Evolutionary conservation across 2,797 vertebrate genomes (phyloP).

Genomic region (Anniella stebbinsi): DNA sequence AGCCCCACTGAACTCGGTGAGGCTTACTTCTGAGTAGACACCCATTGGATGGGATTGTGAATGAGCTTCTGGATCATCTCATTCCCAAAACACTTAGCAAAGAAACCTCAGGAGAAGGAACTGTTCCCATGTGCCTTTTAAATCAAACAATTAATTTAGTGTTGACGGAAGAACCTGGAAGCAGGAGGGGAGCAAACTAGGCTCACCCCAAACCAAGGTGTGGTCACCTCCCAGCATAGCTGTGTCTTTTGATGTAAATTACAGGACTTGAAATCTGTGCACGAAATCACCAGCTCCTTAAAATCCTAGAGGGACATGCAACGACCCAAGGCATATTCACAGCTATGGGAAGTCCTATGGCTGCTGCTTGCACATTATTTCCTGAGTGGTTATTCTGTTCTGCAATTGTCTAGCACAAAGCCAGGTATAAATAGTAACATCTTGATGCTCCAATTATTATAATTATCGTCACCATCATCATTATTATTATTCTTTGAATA

Average conservation of each 20-base stretch:
- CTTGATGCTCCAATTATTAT: not conserved
- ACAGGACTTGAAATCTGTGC: constrained; percentile 68
- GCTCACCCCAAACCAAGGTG: constrained; percentile 61
- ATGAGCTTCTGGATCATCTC: not conserved
- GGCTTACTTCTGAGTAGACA: not conserved
- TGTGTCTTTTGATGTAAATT: constrained; percentile 74
- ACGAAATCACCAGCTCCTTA: constrained; percentile 70
- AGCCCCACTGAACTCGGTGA: not conserved
- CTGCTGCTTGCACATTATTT: not conserved
- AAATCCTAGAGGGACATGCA: constrained; percentile 56
- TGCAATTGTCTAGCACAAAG: not conserved
- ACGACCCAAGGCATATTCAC: not conserved
- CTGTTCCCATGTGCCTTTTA: constrained; percentile 43
- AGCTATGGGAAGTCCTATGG: not conserved
- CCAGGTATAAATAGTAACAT: not conserved
- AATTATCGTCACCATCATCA: no score
- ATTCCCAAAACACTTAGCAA: constrained; percentile 35
- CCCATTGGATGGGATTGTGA: not conserved
- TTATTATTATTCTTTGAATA: no score
- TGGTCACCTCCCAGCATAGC: constrained; percentile 69
- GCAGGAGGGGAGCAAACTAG: constrained; percentile 67
- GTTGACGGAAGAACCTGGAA: constrained; percentile 63
- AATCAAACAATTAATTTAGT: constrained; percentile 59
- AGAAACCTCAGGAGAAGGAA: constrained; percentile 18
- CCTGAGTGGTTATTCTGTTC: not conserved